Evolutionary conservation across 2,888 invertebrate genomes (phyloP), one percentile per base, ranked within the genome.

Genomic region (Pocota personata): DNA sequence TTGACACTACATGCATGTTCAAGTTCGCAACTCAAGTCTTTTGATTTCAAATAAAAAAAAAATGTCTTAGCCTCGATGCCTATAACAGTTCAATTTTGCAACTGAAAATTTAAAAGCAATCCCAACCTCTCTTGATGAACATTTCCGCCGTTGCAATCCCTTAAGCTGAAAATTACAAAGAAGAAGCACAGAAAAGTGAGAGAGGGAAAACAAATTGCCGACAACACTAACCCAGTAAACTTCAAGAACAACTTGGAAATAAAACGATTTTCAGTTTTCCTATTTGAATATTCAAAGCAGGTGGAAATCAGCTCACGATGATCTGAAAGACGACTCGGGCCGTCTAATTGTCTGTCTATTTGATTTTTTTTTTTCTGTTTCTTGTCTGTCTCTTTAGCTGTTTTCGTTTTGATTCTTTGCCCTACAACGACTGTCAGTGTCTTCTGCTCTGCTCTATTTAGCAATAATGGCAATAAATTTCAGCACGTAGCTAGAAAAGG

Each of bases 311-410:
- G 82, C 86, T 72, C 86, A 86, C 80, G 86, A 77, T 82, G 80
- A 86, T 86, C 86, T 72, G 55, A 86, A 86, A 80, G 84, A 76
- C 86, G 86, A 86, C 80, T 80, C 80, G 69, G 79, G 72, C 76
- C 80, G 86, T 86, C 80, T 86, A 86, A 86, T 86, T 86, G 80
- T 86, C 82, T 86, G 80, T 77, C 80, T 86, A 82, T 82, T 86
- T 76, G 76, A 16, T 32, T 83, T 60, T 78, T 72, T 64, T 52
- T 79, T 62, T 16, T 77, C 35, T 76, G 43, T 46, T 37, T 35
- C 8, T 46, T 75, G 69, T 69, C 73, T 82, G 58, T 60, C 14
- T 66, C 7, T 43, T 69, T 19, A 57, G 19, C 48, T 60, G 40
- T 62, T 60, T 83, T 24, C 58, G 50, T 37, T 69, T 62, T 69